A percentile compares a stretch with the other conserved stretches of the same genome.
phyloP scores from a whole-genome alignment of 2,113 vertebrate species.

The Hassar affinis region DNA sequence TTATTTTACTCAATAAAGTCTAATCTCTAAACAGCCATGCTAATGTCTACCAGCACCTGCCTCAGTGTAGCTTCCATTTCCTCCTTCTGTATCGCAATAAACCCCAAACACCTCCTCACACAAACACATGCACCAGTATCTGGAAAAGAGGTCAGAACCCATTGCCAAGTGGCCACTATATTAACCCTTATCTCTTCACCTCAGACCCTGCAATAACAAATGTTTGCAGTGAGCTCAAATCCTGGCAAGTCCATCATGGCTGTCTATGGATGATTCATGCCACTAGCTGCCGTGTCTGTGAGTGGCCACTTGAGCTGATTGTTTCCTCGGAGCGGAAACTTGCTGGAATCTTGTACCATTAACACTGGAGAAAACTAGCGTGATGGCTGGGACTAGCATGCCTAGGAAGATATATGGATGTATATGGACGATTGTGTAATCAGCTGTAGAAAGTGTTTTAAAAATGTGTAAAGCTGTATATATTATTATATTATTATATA shows the following conservation, averaged over 20 bases:
- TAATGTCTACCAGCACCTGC: slow-evolving; percentile 14
- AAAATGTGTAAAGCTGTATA: neutral
- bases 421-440: neutral
- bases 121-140: neutral
- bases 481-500: neutral
- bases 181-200: slow-evolving; percentile 60
- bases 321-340: slow-evolving; percentile 59
- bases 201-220: slow-evolving; percentile 52
- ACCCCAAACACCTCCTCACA: slow-evolving; percentile 36
- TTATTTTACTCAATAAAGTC: neutral
- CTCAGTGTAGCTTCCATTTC: neutral
- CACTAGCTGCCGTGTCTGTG: slow-evolving; percentile 41
- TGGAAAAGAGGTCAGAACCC: slow-evolving; percentile 44
- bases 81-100: slow-evolving; percentile 18
- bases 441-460: neutral
- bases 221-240: slow-evolving; percentile 31
- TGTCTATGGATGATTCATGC: slow-evolving; percentile 60
- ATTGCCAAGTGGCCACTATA: slow-evolving; percentile 36
- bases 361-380: neutral
- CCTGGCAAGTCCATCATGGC: slow-evolving; percentile 50
- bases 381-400: neutral
- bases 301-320: slow-evolving; percentile 63
- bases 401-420: neutral
- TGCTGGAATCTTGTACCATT: slow-evolving; percentile 16
- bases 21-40: neutral